Evolutionary conservation across 2,113 vertebrate genomes (phyloP), one percentile per base, ranked within the genome.

Genomic region (Hippolais icterina): DNA sequence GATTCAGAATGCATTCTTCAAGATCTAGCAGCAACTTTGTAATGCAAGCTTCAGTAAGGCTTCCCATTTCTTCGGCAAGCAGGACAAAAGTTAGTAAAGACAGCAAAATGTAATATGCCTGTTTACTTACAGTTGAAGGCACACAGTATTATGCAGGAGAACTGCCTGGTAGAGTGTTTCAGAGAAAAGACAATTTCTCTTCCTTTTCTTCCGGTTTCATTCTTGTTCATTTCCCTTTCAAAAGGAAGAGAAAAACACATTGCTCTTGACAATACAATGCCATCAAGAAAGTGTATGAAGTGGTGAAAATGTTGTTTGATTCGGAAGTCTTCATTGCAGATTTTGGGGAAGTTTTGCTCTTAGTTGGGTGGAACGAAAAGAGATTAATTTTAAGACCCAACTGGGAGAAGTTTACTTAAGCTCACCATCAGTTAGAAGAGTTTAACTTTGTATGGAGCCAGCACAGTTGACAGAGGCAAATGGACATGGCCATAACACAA

Each of bases 321-420:
- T 83, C 83, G 86, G 31, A 82, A 89, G 22, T 29, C 64, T 78
- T 90, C 24, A 9, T 25, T 79, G 57, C 44, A 82, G 41, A 60
- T 44, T 75, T 93, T n/a, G 10, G 44, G 46, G 31, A 60, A 79
- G 25, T 82, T 87, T 88, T 89, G 20, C 69, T 94, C 44, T 76
- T 89, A 53, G 42, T 61, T 90, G 64, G 47, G 39, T 86, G 54
- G 68, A 94, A 85, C 83, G 66, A 77, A 64, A 90, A 76, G 46
- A 53, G 57, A 86, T 61, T 69, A 56, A 80, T 90, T 90, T 86
- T 80, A 88, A 83, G 60, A 56, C 21, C n/a, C 71, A 86, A 5
- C 35, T 44, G 76, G 63, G 79, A 93, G 41, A 94, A 85, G 75
- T 76, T 94, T 74, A 87, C 49, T 95, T 71, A 72, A 83, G 42